These are phyloP conservation scores for Himalopsyche phryganea DNA, from an alignment of 1,140 invertebrate species.

Conservation along the genomic window DNA sequence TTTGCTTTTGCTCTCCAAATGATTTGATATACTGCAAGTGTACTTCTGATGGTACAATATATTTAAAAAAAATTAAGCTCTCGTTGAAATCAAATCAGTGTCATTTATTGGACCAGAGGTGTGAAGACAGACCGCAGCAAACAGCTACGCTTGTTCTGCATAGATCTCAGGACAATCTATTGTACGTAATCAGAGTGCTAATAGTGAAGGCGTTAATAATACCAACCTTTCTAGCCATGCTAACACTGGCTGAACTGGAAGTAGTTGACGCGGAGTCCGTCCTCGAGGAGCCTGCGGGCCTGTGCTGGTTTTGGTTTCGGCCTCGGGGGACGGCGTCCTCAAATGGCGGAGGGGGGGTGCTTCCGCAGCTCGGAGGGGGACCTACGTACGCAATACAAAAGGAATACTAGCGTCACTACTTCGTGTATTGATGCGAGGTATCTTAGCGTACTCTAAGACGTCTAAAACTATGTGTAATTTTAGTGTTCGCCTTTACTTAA, in stretches of 20 bases:
- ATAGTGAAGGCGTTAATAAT: too few species aligned
- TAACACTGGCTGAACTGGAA: constrained; percentile 32
- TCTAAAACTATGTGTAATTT: neutral
- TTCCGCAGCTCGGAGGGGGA: constrained; percentile 65
- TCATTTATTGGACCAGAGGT: too few species aligned
- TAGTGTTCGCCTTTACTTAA: neutral
- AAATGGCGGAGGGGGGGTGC: constrained; percentile 84
- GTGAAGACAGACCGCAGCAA: too few species aligned
- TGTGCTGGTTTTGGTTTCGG: constrained; percentile 52
- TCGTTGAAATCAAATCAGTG: too few species aligned
- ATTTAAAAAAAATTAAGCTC: too few species aligned
- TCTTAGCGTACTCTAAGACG: neutral
- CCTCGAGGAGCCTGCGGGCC: constrained; percentile 47
- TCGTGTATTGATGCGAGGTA: neutral
- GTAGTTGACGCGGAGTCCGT: constrained; percentile 38
- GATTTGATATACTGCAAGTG: too few species aligned
- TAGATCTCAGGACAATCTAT: too few species aligned
- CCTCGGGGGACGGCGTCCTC: constrained; percentile 65
- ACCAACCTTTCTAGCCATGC: constrained; percentile 27
- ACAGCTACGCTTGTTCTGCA: too few species aligned
- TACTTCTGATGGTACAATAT: too few species aligned
- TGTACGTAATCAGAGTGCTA: too few species aligned
- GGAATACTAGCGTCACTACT: constrained; percentile 22
- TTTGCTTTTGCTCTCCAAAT: too few species aligned
- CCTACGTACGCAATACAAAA: constrained; percentile 15